Evolutionary conservation across 2,888 invertebrate species (phyloP).

Genomic region (Polyommatus iphigenia): DNA sequence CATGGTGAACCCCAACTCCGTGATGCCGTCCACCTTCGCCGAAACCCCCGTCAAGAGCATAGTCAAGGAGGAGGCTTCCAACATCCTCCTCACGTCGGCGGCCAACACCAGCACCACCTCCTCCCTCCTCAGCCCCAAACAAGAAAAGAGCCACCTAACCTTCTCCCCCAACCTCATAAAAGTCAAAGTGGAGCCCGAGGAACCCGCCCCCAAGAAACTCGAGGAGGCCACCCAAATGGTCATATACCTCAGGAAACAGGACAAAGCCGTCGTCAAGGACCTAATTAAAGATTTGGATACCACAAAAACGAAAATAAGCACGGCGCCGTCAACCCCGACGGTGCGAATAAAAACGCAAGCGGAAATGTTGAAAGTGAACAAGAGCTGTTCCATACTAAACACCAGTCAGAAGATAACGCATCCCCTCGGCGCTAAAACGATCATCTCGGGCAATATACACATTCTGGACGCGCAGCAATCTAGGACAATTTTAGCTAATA

Average conservation of each 20-base stretch:
- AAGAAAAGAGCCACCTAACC: constrained; percentile 85
- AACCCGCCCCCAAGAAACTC: constrained; percentile 55
- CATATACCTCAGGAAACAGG: constrained; percentile 70
- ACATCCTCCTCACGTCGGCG: constrained; percentile 70
- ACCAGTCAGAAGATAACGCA: constrained; percentile 70
- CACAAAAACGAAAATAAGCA: constrained; percentile 59
- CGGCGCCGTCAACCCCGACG: constrained; percentile 54
- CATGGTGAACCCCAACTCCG: constrained; percentile 94
- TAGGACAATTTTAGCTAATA: constrained; percentile 75
- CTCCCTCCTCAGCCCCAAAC: constrained; percentile 82
- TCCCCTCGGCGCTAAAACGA: constrained; percentile 72
- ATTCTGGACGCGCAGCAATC: constrained; percentile 75
- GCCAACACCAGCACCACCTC: constrained; percentile 59
- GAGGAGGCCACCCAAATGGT: constrained; percentile 78
- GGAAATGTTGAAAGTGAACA: constrained; percentile 70
- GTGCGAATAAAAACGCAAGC: constrained; percentile 70
- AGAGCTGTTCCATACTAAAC: constrained; percentile 73
- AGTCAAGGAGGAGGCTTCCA: constrained; percentile 74
- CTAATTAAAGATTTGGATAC: constrained; percentile 79
- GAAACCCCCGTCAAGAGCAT: constrained; percentile 72
- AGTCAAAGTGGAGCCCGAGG: constrained; percentile 74
- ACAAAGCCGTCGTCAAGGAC: constrained; percentile 83
- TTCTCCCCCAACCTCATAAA: constrained; percentile 86
- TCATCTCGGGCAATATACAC: constrained; percentile 78
- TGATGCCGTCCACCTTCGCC: constrained; percentile 88